Percentiles rank a stretch among this genome's conserved stretches.
phyloP scores from a whole-genome alignment of 2,797 vertebrate genomes.

The Hirundo rustica region DNA sequence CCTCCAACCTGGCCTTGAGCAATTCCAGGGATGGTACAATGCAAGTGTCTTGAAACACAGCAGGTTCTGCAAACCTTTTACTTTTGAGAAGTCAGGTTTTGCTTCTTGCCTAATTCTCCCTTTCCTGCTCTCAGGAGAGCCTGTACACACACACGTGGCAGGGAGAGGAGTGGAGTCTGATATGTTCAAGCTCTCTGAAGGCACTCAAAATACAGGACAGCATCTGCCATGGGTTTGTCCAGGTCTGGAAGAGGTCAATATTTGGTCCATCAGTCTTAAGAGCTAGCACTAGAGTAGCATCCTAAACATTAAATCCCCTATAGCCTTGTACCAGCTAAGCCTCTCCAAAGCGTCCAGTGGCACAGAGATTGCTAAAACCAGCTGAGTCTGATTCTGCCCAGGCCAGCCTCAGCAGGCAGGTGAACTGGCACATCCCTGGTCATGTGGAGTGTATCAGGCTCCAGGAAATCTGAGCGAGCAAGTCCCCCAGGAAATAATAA shows the following conservation, averaged over 20 bases:
- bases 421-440: not conserved
- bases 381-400: not conserved
- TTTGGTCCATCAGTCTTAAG: not conserved
- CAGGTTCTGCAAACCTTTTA: not conserved
- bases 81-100: not conserved
- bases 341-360: not conserved
- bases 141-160: not conserved
- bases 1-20: not conserved
- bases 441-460: rapidly evolving
- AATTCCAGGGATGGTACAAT: not conserved
- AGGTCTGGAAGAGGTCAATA: not conserved
- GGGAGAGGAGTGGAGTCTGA: rapidly evolving
- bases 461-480: not conserved
- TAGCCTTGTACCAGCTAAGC: not conserved
- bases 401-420: not conserved
- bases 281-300: not conserved
- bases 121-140: not conserved
- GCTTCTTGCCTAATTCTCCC: not conserved
- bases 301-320: not conserved
- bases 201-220: not conserved
- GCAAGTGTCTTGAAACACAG: not conserved
- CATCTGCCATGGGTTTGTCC: not conserved
- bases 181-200: not conserved
- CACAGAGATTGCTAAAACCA: not conserved
- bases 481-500: not conserved